Base-by-base conservation (phyloP, 2,113 vertebrate species). In the Oncorhynchus kisutch region DNA sequence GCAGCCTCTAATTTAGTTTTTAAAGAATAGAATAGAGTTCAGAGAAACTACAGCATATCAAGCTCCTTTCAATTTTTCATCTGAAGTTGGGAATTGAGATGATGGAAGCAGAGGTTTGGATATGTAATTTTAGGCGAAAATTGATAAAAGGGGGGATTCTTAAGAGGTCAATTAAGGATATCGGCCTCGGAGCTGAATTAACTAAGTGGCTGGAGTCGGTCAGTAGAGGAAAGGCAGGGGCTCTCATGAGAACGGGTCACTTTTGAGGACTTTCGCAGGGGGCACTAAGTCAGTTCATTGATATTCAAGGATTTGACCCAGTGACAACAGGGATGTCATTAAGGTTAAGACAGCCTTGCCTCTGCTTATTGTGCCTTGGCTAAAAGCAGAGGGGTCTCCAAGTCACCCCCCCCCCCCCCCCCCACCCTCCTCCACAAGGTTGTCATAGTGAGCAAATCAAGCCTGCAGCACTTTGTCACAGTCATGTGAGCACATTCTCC, bases 271-370 rank as follows among this genome's bases (percentile, higher is more conserved):
- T 84, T 82, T 76, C 85, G 78, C 78, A 79, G 88, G 88, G 87
- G 84, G 83, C 84, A 87, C 71, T 75, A 84, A 92, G 85, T 73
- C 81, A 88, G 83, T 84, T 88, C 81, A 87, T 86, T 92, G 94
- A 92, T 90, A 92, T 90, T 92, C 92, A 92, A 90, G 31, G 87
- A 92, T 94, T 90, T 91, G 93, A 94, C 94, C 93, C 22, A 64
- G 82, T 75, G 31, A 92, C 92, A 90, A 88, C 81, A 14, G 85
- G 75, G 45, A 75, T 82, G 91, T 91, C 91, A 39, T 78, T 0
- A 78, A 82, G 95, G 93, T 93, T 93, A 85, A 82, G 79, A 86
- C 85, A 72, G 90, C 79, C 80, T 31, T 16, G 86, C 88, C 82
- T 92, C 74, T 82, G 84, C 73, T 66, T 73, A 78, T 89, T 90